phyloP scores from a whole-genome alignment of 2,113 vertebrate species.

The Catagonus wagneri region DNA sequence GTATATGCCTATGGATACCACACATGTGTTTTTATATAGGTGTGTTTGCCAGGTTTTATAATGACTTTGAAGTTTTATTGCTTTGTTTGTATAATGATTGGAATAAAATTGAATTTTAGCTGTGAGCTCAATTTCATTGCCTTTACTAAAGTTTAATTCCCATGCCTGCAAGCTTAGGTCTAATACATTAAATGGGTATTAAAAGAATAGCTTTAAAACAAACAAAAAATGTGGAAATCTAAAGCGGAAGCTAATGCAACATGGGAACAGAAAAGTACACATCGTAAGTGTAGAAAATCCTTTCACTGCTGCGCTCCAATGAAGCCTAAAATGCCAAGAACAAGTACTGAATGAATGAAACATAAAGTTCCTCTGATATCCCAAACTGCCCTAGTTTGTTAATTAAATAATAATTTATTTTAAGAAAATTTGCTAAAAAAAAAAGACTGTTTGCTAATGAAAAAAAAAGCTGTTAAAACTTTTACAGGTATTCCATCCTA shows the following conservation, averaged over 20 bases:
- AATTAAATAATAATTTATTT: conserved; percentile 40
- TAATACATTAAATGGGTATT: conserved; percentile 39
- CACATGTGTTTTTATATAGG: not conserved
- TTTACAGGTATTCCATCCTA: not conserved
- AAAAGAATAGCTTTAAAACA: conserved; percentile 54
- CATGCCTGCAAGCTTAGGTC: not conserved
- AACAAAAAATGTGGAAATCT: conserved; percentile 40
- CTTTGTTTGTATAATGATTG: conserved; percentile 13
- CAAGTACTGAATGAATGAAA: conserved; percentile 27
- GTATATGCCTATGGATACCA: not conserved
- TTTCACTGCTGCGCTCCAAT: not conserved
- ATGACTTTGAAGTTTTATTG: conserved; percentile 10
- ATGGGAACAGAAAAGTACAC: not conserved
- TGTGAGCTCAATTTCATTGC: not conserved
- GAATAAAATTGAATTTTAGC: conserved; percentile 63
- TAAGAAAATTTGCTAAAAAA: not conserved
- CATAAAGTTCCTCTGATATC: not conserved
- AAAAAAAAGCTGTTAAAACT: conserved; percentile 10
- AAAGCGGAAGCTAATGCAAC: conserved; percentile 2
- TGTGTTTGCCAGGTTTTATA: not conserved
- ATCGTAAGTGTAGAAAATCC: not conserved
- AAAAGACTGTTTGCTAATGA: not conserved
- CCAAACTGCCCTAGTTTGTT: not conserved
- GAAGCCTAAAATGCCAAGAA: conserved; percentile 45
- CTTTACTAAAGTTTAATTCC: not conserved